Evolutionary conservation across 2,113 vertebrate genomes (phyloP).

Genomic region (Zingel zingel): DNA sequence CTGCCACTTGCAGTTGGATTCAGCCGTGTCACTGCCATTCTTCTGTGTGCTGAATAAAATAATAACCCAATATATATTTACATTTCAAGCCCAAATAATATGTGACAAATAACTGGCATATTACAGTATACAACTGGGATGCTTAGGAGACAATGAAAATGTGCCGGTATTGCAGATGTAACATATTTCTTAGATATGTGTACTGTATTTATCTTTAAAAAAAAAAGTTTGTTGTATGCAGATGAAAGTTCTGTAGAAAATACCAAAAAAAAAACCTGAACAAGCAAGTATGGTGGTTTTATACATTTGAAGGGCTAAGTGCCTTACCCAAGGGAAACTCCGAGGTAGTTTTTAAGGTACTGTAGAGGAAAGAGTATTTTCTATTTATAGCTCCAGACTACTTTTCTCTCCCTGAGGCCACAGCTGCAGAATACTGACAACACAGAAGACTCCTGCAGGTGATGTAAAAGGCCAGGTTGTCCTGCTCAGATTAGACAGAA

Average conservation of each 20-base stretch:
- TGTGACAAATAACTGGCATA: neutral
- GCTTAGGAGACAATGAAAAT: neutral
- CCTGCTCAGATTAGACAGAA: slow-evolving; percentile 41
- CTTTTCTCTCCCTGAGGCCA: slow-evolving; percentile 19
- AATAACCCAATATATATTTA: neutral
- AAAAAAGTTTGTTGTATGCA: neutral
- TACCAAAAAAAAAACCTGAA: neutral
- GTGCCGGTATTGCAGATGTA: neutral
- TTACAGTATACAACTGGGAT: too few relatives aligned
- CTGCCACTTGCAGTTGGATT: neutral
- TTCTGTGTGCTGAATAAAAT: neutral
- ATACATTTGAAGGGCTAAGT: neutral
- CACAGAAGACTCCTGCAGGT: slow-evolving; percentile 56
- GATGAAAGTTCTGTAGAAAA: neutral
- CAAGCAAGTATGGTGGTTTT: neutral
- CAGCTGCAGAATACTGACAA: slow-evolving; percentile 30
- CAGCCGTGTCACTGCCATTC: neutral
- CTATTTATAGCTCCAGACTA: neutral
- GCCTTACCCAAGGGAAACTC: slow-evolving; percentile 34
- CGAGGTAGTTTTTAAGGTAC: slow-evolving; percentile 9
- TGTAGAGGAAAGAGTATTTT: neutral
- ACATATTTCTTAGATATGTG: neutral
- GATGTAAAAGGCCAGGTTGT: slow-evolving; percentile 44
- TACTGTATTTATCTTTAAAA: neutral
- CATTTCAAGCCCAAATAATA: neutral